Conservation (phyloP, 2,888 invertebrate genomes). For the Ornithoptera alexandrae region DNA sequence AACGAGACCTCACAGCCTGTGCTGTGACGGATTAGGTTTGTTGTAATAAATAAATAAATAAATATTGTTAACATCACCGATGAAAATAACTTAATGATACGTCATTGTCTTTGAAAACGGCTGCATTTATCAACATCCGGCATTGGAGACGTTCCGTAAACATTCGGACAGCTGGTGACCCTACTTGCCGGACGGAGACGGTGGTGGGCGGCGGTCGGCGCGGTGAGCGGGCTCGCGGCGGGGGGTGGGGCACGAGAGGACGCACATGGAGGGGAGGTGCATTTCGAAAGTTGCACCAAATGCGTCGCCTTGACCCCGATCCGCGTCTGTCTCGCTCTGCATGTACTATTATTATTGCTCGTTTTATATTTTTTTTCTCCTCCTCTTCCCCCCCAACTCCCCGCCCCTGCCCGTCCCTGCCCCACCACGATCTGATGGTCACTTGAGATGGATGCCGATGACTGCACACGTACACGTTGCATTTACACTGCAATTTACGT, state of each 20-base stretch:
- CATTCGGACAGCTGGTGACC: slow-evolving; percentile 15
- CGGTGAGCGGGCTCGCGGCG: slow-evolving; percentile 32
- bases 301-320: slow-evolving; percentile 68
- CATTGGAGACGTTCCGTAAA: slow-evolving; percentile 8
- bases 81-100: too few species aligned
- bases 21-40: too few species aligned
- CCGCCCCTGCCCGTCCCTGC: too few species aligned
- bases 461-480: background rate
- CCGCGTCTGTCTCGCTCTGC: slow-evolving; percentile 39
- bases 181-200: slow-evolving; percentile 11
- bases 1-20: too few species aligned
- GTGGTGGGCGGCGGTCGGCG: slow-evolving; percentile 26
- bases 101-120: too few species aligned
- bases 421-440: slow-evolving; percentile 20
- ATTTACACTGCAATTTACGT: too few species aligned
- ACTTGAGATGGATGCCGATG: slow-evolving; percentile 15
- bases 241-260: slow-evolving; percentile 33
- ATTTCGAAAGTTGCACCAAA: slow-evolving; percentile 70
- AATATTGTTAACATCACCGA: too few species aligned
- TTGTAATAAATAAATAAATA: too few species aligned
- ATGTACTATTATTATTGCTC: slow-evolving; percentile 45
- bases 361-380: slow-evolving; percentile 34
- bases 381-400: too few species aligned
- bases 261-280: slow-evolving; percentile 39
- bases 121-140: too few species aligned